Evolutionary conservation across 2,797 vertebrate genomes (phyloP), one percentile per base, ranked within the genome.

Genomic region (Micropoecilia bifurca): DNA sequence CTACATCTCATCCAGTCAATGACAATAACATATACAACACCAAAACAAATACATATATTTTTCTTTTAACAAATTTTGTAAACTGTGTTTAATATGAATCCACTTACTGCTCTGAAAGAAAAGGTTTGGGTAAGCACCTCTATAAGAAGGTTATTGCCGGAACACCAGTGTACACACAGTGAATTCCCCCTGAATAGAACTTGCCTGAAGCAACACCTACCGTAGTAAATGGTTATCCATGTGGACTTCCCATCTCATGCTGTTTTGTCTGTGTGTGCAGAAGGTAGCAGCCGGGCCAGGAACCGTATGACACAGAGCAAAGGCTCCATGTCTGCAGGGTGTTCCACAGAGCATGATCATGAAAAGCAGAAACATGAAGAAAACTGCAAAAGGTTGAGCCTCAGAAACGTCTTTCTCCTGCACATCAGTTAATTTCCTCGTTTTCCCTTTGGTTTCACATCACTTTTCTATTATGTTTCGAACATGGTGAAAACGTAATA

Each of bases 241-340:
- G 94, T 94, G 94, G 95, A 95, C 94, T 93, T 94, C 89, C 94
- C 93, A 95, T 95, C 95, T 93, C 90, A 90, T 92, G 91, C 90
- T 93, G 94, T 96, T 95, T 93, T 93, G 92, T 93, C 91, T 93
- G 87, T 83, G 87, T 90, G 89, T 88, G 90, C 92, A 91, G 86
- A 88, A 93, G 92, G 94, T 91, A 92, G 90, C 78, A 83, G 89
- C 89, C 90, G 85, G 91, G 92, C 89, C 90, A 81, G 92, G 88
- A 90, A 93, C 90, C 75, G 83, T 87, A 73, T 91, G 93, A 93
- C 93, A 94, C 89, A 86, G 93, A 92, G 94, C 92, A 92, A 91
- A 79, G 93, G 89, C 94, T 95, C 92, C 89, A 88, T 96, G 94
- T 94, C 96, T 96, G 81, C 91, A 79, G 95, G 96, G 95, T 87